Percentiles rank a stretch among this genome's conserved stretches.
phyloP scores from a whole-genome alignment of 2,113 vertebrate genomes.

The Pampusana beccarii region DNA sequence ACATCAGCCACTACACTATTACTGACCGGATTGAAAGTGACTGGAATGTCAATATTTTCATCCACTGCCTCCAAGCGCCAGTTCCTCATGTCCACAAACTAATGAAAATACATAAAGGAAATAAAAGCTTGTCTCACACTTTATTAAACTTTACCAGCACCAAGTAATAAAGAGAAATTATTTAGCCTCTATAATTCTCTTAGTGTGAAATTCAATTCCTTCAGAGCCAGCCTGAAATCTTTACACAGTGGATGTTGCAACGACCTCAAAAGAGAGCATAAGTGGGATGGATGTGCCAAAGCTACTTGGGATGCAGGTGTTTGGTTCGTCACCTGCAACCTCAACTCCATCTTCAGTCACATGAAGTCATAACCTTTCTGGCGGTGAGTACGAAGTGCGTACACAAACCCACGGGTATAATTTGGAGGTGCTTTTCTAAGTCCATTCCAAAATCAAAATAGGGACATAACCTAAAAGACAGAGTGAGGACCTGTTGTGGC shows the following conservation, averaged over 20 bases:
- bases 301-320: not conserved
- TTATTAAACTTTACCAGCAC: not conserved
- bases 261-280: not conserved
- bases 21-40: slow-evolving; percentile 86
- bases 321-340: not conserved
- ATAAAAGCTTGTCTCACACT: not conserved
- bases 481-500: not conserved
- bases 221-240: not conserved
- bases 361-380: not conserved
- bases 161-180: not conserved
- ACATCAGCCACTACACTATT: slow-evolving; percentile 88
- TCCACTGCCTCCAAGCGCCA: slow-evolving; percentile 84
- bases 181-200: not conserved
- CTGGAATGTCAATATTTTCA: slow-evolving; percentile 70
- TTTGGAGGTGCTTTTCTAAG: not conserved
- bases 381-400: not conserved
- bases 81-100: slow-evolving; percentile 89
- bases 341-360: not conserved
- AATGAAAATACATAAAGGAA: slow-evolving; percentile 5
- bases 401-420: not conserved
- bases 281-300: not conserved
- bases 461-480: not conserved
- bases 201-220: not conserved
- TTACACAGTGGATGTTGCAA: not conserved
- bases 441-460: not conserved